Base-by-base conservation (phyloP, 2,888 invertebrate genomes). In the Hyles lineata region DNA sequence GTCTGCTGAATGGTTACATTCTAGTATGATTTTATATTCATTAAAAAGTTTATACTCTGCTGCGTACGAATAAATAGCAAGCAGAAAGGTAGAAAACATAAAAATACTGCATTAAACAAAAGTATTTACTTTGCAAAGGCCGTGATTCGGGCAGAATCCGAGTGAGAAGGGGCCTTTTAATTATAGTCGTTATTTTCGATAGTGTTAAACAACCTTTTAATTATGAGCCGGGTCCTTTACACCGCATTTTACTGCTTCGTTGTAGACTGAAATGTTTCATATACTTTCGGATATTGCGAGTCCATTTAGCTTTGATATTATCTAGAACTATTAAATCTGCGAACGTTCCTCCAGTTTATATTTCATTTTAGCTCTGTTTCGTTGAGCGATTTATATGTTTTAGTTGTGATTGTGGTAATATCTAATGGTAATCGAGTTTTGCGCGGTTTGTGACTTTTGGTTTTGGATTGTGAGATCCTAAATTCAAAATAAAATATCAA, bases 151-250 rank as follows among this genome's bases (percentile, higher is more conserved):
- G 8, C 50, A 7, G 67, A 67, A 50, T 67, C 43, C 67, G 43
- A 23, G 43, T 50, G 23, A 43, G 43, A 67, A 43, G 50, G 67
- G 67, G 67, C 67, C 50, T 67, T 67, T 67, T 67, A 67, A 67
- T 50, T 67, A 67, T 50, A 67, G 67, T 67, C 23, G 50, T 67
- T 67, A 67, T 67, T 67, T 67, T 23, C 67, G 67, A 67, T 67
- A 67, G 67, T 67, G 67, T 67, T 50, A 50, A 67, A 67, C 67
- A 67, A 67, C 23, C 21, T 67, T 67, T 67, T 67, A 67, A 67
- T 67, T 67, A 67, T 67, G 67, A 67, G 5, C 23, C 17, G 67
- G 67, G 23, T 23, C 67, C 43, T 67, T 67, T 67, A 50, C 67
- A 63, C 19, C n/a, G 55, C 63, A 23, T 50, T 50, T 62, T 23